A percentile compares a stretch with the other conserved stretches of the same genome.
Conservation (phyloP, 2,888 invertebrate species). For the Andrena camellia region DNA sequence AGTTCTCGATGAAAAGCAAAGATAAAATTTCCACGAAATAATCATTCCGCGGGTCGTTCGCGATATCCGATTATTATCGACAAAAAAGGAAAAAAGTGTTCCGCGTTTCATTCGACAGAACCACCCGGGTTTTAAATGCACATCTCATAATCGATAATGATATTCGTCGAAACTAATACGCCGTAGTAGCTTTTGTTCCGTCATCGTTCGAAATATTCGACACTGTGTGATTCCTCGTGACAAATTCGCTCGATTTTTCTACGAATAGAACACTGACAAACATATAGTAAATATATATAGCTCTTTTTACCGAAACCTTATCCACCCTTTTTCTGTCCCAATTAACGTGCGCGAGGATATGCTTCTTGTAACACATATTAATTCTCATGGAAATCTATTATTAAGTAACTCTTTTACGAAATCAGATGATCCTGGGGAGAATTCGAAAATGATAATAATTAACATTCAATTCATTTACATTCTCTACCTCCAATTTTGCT, state of each 20-base stretch:
- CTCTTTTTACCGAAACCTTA: neutral
- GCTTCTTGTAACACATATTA: neutral
- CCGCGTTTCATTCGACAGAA: conserved; percentile 21
- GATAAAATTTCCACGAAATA: neutral
- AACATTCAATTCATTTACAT: neutral
- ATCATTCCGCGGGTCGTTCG: neutral
- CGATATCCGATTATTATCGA: conserved; percentile 13
- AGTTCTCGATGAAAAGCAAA: neutral
- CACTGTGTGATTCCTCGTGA: conserved; percentile 15
- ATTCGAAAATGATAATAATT: neutral
- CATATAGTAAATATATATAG: neutral
- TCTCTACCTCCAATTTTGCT: too few relatives aligned
- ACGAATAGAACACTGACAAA: neutral
- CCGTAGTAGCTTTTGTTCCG: conserved; percentile 28
- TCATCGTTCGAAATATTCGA: conserved; percentile 21
- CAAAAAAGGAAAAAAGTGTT: conserved; percentile 5
- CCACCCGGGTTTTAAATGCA: conserved; percentile 28
- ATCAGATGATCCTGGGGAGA: neutral
- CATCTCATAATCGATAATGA: conserved; percentile 57
- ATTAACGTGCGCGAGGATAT: neutral
- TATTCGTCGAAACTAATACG: conserved; percentile 36
- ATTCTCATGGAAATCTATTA: neutral
- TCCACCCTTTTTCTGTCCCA: too few relatives aligned
- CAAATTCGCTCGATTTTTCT: conserved; percentile 25
- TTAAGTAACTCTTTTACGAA: neutral